phyloP scores from a whole-genome alignment of 2,113 vertebrate genomes.

The Calidris pugnax region DNA sequence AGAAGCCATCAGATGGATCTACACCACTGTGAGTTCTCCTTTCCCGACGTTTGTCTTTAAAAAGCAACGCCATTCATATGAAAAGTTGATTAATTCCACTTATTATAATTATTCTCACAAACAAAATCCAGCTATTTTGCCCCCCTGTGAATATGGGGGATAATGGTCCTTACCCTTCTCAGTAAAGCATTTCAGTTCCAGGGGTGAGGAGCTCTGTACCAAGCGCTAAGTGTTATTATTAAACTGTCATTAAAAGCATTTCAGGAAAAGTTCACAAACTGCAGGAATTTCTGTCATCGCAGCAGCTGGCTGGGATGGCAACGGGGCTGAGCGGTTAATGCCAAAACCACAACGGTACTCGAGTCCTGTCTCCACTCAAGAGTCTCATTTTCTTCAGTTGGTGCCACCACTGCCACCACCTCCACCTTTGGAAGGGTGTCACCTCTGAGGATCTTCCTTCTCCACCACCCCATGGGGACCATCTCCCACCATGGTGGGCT shows the following conservation, averaged over 20 bases:
- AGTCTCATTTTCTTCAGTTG: not conserved
- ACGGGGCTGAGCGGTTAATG: rapidly evolving
- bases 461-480: rapidly evolving
- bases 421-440: not conserved
- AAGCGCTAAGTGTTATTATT: slow-evolving; percentile 29
- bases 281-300: slow-evolving; percentile 15
- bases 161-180: slow-evolving; percentile 32
- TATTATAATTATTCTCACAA: slow-evolving; percentile 33
- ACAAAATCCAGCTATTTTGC: slow-evolving; percentile 20
- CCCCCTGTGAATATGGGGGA: not conserved
- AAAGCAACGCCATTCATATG: not conserved
- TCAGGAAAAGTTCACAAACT: slow-evolving; percentile 32
- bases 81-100: slow-evolving; percentile 55
- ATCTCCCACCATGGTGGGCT: rapidly evolving
- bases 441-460: not conserved
- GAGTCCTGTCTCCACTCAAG: rapidly evolving
- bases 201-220: slow-evolving; percentile 32
- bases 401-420: rapidly evolving
- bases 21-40: not conserved
- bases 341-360: not conserved
- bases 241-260: slow-evolving; percentile 48
- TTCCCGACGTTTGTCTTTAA: not conserved
- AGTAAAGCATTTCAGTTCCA: not conserved
- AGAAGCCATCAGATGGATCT: slow-evolving; percentile 31
- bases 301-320: not conserved